Percentiles rank a stretch among this genome's conserved stretches.
Conservation (phyloP, 2,888 invertebrate genomes). For the Magallana nippona region DNA sequence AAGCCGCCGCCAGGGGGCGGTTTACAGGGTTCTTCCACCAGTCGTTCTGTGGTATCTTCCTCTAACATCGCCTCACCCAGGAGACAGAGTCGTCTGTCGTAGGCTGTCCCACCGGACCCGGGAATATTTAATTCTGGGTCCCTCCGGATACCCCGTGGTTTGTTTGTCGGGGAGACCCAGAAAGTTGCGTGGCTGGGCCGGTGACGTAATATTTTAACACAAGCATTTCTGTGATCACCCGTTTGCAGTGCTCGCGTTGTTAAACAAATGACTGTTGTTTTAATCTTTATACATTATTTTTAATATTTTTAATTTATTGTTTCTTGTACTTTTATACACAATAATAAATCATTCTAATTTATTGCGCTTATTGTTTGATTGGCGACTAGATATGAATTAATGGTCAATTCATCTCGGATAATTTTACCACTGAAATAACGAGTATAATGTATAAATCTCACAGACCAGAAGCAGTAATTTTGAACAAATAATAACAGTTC, state of each 20-base stretch:
- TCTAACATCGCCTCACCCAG: conserved; percentile 42
- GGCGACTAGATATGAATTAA: too few relatives aligned
- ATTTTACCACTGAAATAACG: too few relatives aligned
- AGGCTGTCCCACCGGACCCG: not conserved
- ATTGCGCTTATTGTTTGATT: too few relatives aligned
- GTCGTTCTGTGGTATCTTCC: conserved; percentile 39
- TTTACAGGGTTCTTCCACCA: conserved; percentile 42
- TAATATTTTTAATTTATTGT: conserved; percentile 13
- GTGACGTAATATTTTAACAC: not conserved
- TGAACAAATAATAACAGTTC: too few relatives aligned
- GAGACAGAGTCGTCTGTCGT: conserved; percentile 33
- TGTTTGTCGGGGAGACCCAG: too few relatives aligned
- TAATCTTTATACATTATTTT: not conserved
- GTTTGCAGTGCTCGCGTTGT: not conserved
- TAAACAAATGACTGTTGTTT: not conserved
- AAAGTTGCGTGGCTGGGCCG: too few relatives aligned
- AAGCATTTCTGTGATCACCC: conserved; percentile 26
- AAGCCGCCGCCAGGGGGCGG: conserved; percentile 34
- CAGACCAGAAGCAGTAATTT: too few relatives aligned
- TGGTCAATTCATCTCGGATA: too few relatives aligned
- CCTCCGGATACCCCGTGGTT: too few relatives aligned
- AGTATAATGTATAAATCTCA: too few relatives aligned
- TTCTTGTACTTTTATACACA: not conserved
- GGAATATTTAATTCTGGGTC: too few relatives aligned
- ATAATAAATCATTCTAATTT: not conserved